Base-by-base conservation (phyloP, 1,140 invertebrate genomes). In the Anastatus disparis region DNA sequence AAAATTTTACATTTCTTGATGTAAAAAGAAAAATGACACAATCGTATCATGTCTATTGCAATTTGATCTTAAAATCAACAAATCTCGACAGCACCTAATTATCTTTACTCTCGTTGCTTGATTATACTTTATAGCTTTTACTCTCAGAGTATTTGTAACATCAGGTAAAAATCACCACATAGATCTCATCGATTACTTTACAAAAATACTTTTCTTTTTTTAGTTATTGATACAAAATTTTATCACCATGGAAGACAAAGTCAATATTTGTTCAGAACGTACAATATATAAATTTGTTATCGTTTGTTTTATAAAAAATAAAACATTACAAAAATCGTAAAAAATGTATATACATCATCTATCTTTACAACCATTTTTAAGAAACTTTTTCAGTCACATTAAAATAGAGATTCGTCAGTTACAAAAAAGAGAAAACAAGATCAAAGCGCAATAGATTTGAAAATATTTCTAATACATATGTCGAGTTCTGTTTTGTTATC, bases 1-100 rank as follows among this genome's bases (percentile, higher is more conserved):
- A 73, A 70, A 67, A 67, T 44, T 72, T 67, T 72, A 67, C 63
- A 67, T 66, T 56, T 71, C 55, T 50, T 40, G 13, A n/a, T 55
- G 6, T 55, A 55, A 44, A 31, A 35, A 55, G 13, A 65, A 35
- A 70, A 78, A 77, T 77, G 78, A 82, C 79, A 81, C 78, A 71
- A 75, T 77, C 64, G 70, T 76, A 74, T 76, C 66, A 67, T 75
- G 64, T 55, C 76, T 77, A 76, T 78, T 78, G 76, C 75, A 76
- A 72, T 81, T 76, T 59, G 55, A 74, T 79, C 73, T 78, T 67
- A 26, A 35, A 38, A 56, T 46, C 3, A 6, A 62, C 8, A 17
- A 55, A 48, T 24, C 20, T 46, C 17, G n/a, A 27, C 31, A 15
- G 29, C 2, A 3, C 15, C 12, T 7, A 44, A 46, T 58, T 20